Base-by-base conservation (phyloP, 2,888 invertebrate genomes). In the Trachelus stipa region DNA sequence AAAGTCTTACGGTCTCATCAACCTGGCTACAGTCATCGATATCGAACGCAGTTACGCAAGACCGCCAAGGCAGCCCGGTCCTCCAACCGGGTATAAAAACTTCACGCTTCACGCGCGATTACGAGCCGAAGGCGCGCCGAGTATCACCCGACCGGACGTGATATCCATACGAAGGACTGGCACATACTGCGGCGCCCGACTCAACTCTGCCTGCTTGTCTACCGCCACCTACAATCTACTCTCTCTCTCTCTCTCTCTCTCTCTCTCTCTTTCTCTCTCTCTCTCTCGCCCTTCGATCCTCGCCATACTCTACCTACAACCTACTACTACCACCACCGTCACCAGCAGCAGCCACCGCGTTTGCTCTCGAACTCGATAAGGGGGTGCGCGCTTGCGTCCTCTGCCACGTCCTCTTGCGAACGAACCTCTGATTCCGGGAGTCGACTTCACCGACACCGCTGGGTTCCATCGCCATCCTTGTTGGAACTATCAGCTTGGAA, bases 351-450 rank as follows among this genome's bases (percentile, higher is more conserved):
- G 81, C 85, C 87, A 87, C 85, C 85, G 87, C 86, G 88, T 88
- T 88, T 87, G 83, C 88, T 86, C 87, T 87, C 87, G 87, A 89
- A 90, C 88, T 89, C 90, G 89, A 90, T 90, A 91, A 90, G 87
- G 89, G 88, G 86, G 85, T 82, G 79, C 79, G 79, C 79, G 83
- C 82, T 75, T 69, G 87, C 85, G 34, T 69, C 40, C 68, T 69
- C 69, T 77, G 76, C 33, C 31, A 34, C 71, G 71, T 12, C 12
- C 71, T 56, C 56, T 23, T 56, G 56, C 56, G 56, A 56, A 56
- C 56, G 56, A 56, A 56, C 56, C 56, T 56, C 56, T 56, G 56
- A 56, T 56, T 56, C 56, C 56, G 23, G 56, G 56, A 56, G 56
- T 56, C 23, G 56, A 23, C 23, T 56, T 56, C 56, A 56, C 40